A percentile compares a stretch with the other conserved stretches of the same genome.
Conservation (phyloP, 2,113 vertebrate genomes). For the Sigmodon hispidus region DNA sequence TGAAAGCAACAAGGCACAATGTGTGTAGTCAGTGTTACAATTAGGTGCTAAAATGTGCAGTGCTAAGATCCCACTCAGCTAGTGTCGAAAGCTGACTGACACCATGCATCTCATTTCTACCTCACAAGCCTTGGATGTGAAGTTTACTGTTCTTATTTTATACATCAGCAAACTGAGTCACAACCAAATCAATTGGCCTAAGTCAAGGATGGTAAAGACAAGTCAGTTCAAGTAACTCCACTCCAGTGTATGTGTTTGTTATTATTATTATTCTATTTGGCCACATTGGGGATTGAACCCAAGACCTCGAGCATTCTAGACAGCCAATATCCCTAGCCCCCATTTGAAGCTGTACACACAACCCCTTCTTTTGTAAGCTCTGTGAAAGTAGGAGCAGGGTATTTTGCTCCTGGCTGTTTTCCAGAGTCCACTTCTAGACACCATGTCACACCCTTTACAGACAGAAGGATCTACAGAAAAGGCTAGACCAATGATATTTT, state of each 20-base stretch:
- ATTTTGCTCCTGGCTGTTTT: conserved; percentile 14
- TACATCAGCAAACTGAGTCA: neutral
- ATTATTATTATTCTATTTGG: neutral
- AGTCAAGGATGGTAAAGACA: neutral
- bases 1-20: conserved; percentile 2
- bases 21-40: neutral
- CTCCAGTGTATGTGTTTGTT: neutral
- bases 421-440: neutral
- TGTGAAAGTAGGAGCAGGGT: neutral
- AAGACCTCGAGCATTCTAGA: neutral
- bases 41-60: neutral
- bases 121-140: neutral
- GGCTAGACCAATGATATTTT: neutral
- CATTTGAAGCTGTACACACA: neutral
- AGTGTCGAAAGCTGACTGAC: neutral
- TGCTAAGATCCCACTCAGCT: too few relatives aligned
- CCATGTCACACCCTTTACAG: neutral
- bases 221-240: neutral
- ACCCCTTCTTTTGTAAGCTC: neutral
- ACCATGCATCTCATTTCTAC: neutral
- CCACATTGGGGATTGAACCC: neutral
- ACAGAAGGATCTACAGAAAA: neutral
- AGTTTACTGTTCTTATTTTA: neutral
- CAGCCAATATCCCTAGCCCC: too few relatives aligned
- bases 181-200: neutral